These are phyloP conservation scores for Cheirogaleus major DNA, from an alignment of 2,797 vertebrate genomes.

Conservation along the genomic window DNA sequence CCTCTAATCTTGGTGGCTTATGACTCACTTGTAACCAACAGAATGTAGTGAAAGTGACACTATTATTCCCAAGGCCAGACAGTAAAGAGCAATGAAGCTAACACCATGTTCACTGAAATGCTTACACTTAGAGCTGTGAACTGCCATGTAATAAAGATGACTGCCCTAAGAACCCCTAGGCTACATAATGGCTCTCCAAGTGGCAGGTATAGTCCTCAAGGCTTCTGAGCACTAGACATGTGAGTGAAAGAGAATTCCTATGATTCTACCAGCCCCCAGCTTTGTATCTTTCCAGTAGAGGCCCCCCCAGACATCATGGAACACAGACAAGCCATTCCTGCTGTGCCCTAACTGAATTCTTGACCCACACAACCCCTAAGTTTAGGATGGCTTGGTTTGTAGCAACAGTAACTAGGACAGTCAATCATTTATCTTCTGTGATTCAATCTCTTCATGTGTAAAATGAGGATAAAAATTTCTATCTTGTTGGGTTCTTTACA, in stretches of 20 bases:
- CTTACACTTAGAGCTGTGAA: neutral
- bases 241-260: neutral
- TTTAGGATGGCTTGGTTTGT: neutral
- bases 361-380: neutral
- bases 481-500: neutral
- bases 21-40: neutral
- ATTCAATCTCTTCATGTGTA: neutral
- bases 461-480: slow-evolving; percentile 19
- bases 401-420: neutral
- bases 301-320: neutral
- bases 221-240: neutral
- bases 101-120: neutral
- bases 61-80: neutral
- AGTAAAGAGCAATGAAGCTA: neutral
- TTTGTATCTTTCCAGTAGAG: neutral
- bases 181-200: neutral
- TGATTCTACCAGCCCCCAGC: neutral
- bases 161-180: neutral
- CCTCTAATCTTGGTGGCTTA: neutral
- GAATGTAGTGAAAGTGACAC: neutral
- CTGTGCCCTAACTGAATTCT: neutral
- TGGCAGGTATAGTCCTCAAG: neutral
- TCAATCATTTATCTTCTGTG: neutral
- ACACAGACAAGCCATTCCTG: neutral
- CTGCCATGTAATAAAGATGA: neutral